phyloP scores from a whole-genome alignment of 1,140 invertebrate species.

The Neotoxoptera formosana region DNA sequence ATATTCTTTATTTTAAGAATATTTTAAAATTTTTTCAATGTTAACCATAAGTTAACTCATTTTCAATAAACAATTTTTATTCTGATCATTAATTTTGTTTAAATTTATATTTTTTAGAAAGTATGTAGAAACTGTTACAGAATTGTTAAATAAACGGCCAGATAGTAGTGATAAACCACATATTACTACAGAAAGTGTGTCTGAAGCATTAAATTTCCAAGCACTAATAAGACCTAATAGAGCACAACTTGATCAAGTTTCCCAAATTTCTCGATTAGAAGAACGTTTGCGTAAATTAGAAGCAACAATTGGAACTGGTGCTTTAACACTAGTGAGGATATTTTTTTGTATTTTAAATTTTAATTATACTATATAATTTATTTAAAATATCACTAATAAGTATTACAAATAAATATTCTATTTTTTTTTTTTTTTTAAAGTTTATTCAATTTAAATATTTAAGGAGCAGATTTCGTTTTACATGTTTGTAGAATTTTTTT shows the following conservation, averaged over 20 bases:
- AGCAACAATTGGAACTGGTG: constrained; percentile 73
- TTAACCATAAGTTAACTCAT: neutral
- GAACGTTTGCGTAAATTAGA: constrained; percentile 79
- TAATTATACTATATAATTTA: neutral
- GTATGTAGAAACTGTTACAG: constrained; percentile 38
- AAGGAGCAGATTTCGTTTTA: neutral
- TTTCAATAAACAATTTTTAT: neutral
- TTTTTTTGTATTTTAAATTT: neutral
- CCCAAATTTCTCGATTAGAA: constrained; percentile 76
- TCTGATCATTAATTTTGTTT: neutral
- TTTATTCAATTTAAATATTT: neutral
- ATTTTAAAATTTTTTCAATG: neutral
- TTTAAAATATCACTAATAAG: no score
- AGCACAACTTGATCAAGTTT: constrained; percentile 74
- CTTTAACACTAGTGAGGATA: constrained; percentile 66
- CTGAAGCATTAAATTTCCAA: constrained; percentile 66
- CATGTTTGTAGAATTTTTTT: neutral
- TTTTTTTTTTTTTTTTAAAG: no score
- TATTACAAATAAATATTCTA: no score
- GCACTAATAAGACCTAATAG: constrained; percentile 71
- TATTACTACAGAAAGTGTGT: neutral
- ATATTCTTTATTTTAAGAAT: neutral
- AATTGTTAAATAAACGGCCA: neutral
- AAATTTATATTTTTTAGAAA: constrained; percentile 36
- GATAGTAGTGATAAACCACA: neutral